A percentile compares a stretch with the other conserved stretches of the same genome.
These are phyloP conservation scores for Amazona finschi DNA, from an alignment of 2,797 vertebrate genomes.

Conservation along the genomic window DNA sequence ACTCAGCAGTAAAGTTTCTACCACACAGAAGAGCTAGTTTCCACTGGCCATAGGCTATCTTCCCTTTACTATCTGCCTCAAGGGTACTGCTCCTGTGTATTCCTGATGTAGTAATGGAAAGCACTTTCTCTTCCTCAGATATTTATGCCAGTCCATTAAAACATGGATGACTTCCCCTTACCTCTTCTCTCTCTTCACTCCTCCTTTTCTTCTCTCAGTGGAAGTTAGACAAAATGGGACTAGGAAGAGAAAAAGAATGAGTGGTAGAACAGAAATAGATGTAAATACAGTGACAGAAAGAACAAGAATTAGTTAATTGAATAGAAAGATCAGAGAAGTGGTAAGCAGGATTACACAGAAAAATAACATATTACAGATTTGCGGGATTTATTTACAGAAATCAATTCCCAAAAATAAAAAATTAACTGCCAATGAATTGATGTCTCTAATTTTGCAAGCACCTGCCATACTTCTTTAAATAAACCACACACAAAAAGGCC, in stretches of 20 bases:
- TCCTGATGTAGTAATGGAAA: background rate
- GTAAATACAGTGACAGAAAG: background rate
- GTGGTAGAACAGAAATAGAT: slow-evolving; percentile 8
- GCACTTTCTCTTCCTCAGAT: background rate
- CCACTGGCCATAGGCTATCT: background rate
- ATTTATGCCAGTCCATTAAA: background rate
- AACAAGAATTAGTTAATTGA: background rate
- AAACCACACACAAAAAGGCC: background rate
- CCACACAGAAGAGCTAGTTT: background rate
- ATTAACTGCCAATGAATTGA: background rate
- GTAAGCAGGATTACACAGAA: background rate
- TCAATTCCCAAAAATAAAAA: background rate
- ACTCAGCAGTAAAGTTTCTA: background rate
- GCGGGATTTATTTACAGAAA: background rate
- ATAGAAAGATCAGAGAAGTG: background rate
- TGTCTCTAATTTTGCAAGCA: background rate
- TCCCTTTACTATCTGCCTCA: background rate
- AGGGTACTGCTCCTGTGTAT: background rate
- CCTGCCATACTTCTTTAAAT: background rate
- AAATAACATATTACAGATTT: background rate
- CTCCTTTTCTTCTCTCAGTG: slow-evolving; percentile 51
- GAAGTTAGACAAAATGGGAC: slow-evolving; percentile 55
- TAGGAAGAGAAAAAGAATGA: slow-evolving; percentile 57
- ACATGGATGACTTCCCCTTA: slow-evolving; percentile 19
- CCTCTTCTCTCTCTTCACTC: slow-evolving; percentile 59